Conservation (phyloP, 2,797 vertebrate genomes). For the Masticophis lateralis region DNA sequence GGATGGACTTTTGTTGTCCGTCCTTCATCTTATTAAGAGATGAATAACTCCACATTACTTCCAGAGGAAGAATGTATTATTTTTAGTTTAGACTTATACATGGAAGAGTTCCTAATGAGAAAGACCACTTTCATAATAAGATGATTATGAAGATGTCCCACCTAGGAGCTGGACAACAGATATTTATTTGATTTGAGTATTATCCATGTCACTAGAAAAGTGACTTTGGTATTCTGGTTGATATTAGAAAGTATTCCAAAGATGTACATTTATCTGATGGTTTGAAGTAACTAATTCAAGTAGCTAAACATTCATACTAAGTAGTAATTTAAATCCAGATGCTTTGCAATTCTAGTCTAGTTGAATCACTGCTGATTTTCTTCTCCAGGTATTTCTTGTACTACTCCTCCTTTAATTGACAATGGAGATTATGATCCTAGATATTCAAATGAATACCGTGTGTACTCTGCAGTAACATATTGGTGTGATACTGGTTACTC, state of each 20-base stretch:
- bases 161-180: no score
- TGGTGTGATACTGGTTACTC: not conserved
- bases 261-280: slow-evolving; percentile 7
- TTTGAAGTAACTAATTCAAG: not conserved
- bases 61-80: not conserved
- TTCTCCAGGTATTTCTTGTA: not conserved
- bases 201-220: not conserved
- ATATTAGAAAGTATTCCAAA: not conserved
- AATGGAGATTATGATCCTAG: not conserved
- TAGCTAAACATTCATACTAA: not conserved
- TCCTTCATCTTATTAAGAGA: no score
- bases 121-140: not conserved
- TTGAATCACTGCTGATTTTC: not conserved
- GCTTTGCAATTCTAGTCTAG: not conserved
- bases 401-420: not conserved
- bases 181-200: not conserved
- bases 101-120: not conserved
- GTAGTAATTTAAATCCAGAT: not conserved
- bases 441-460: rapidly evolving
- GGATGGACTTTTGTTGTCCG: no score
- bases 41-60: not conserved
- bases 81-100: not conserved
- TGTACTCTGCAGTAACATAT: not conserved
- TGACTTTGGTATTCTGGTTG: not conserved
- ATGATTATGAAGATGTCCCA: not conserved